A percentile compares a stretch with the other conserved stretches of the same genome.
phyloP scores from a whole-genome alignment of 2,113 vertebrate genomes.

The Pituophis catenifer region DNA sequence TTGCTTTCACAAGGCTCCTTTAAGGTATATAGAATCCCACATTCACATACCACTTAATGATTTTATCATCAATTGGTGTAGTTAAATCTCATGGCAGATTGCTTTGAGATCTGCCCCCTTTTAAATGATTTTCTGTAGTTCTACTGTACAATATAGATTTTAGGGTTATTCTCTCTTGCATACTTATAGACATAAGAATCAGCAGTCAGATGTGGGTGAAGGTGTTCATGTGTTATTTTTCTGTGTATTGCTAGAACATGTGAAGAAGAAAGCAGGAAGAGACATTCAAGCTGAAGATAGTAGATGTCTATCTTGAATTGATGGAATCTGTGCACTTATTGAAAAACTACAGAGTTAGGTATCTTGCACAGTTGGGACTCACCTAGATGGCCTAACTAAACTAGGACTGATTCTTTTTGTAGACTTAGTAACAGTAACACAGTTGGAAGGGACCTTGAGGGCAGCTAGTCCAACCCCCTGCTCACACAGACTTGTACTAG shows the following conservation, averaged over 20 bases:
- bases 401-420: not conserved
- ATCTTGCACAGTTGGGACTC: not conserved
- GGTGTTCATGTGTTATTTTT: not conserved
- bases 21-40: not conserved
- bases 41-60: not conserved
- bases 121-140: not conserved
- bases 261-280: not conserved
- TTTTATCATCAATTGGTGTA: not conserved
- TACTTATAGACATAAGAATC: not conserved
- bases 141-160: not conserved
- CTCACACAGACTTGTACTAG: too few relatives aligned
- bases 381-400: not conserved
- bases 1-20: not conserved
- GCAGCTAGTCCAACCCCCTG: too few relatives aligned
- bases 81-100: not conserved
- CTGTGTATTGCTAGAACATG: not conserved
- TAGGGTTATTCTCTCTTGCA: not conserved
- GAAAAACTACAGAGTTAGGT: not conserved
- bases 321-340: not conserved
- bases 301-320: not conserved
- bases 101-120: not conserved
- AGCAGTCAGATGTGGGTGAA: not conserved
- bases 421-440: not conserved
- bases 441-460: too few relatives aligned
- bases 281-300: not conserved